Conservation (phyloP, 2,797 vertebrate species). For the Hippopotamyrus pictus region DNA sequence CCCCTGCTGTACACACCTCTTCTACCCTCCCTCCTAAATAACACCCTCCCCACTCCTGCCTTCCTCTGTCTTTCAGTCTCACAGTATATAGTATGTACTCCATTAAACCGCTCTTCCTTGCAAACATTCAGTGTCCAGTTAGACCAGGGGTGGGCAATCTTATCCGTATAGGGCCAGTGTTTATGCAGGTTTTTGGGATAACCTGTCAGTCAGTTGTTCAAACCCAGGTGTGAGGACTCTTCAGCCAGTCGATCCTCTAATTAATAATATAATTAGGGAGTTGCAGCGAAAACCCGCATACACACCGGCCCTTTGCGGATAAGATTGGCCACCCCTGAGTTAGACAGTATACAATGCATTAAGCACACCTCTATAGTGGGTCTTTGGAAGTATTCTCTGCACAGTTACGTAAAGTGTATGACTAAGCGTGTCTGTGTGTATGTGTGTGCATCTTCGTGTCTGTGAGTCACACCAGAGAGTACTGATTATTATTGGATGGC, state of each 20-base stretch:
- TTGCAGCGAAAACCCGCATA: too few species aligned
- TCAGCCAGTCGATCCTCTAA: too few species aligned
- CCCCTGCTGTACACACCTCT: slow-evolving; percentile 61
- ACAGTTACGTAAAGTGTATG: slow-evolving; percentile 16
- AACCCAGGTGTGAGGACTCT: too few species aligned
- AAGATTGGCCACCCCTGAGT: too few species aligned
- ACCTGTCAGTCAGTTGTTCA: too few species aligned
- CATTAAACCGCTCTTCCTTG: neutral
- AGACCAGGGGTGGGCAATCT: neutral
- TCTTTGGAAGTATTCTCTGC: neutral
- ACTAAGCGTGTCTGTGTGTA: slow-evolving; percentile 10
- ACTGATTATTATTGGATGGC: slow-evolving; percentile 40
- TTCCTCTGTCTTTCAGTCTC: slow-evolving; percentile 39
- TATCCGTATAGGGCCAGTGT: too few species aligned
- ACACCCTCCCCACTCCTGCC: slow-evolving; percentile 46
- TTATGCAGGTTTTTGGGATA: too few species aligned
- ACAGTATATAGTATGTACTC: neutral
- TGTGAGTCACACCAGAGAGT: slow-evolving; percentile 31
- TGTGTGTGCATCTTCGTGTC: slow-evolving; percentile 24
- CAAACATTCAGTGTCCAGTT: neutral
- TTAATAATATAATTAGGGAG: too few species aligned
- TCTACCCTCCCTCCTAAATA: slow-evolving; percentile 62
- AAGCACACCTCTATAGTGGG: neutral
- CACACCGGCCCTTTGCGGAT: too few species aligned
- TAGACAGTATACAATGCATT: neutral